phyloP scores from a whole-genome alignment of 2,888 invertebrate species.

The Dynastes grantii region DNA sequence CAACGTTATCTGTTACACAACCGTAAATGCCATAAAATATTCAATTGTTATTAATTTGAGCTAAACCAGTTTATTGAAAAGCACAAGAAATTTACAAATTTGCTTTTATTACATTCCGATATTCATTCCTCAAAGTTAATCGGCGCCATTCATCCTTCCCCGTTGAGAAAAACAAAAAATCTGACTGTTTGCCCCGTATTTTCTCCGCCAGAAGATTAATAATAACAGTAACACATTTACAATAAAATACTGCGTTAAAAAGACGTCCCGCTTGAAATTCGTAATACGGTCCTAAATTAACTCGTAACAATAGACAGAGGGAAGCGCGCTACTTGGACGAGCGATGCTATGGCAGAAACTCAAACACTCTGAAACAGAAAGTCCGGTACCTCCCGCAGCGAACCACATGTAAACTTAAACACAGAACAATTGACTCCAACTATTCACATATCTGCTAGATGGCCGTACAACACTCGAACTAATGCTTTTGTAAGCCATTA shows the following conservation, averaged over 20 bases:
- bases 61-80: no score
- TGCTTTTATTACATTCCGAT: no score
- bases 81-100: no score
- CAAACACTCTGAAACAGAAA: constrained; percentile 46
- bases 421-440: constrained; percentile 49
- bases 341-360: constrained; percentile 35
- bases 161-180: no score
- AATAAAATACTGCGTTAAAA: constrained; percentile 40
- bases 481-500: constrained; percentile 28
- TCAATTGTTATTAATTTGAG: no score
- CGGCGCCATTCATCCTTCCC: no score
- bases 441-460: constrained; percentile 48
- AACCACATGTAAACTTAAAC: constrained; percentile 50
- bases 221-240: constrained; percentile 32
- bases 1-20: no score
- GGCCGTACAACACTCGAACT: constrained; percentile 38
- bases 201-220: neutral
- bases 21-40: no score
- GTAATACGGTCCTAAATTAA: constrained; percentile 50
- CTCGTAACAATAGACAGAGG: constrained; percentile 47
- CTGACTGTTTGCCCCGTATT: no score
- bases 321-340: constrained; percentile 39
- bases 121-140: no score
- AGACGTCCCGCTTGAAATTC: constrained; percentile 45
- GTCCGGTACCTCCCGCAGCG: constrained; percentile 43